Conservation (phyloP, 2,888 invertebrate genomes). For the Brachylomia viminalis region DNA sequence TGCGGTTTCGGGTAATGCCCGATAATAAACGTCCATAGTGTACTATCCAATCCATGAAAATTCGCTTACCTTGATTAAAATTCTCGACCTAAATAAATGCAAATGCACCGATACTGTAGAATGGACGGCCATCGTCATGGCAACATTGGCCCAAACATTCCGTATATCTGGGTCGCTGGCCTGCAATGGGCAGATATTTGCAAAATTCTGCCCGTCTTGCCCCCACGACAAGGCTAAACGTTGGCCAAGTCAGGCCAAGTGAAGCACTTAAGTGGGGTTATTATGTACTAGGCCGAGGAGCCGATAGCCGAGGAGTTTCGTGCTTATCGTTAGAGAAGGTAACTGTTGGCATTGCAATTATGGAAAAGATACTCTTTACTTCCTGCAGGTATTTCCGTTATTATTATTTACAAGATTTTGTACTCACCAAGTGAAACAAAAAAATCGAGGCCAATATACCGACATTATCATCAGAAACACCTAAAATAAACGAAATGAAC, state of each 20-base stretch:
- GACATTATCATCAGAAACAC: neutral
- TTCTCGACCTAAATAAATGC: conserved; percentile 56
- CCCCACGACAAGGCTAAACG: conserved; percentile 40
- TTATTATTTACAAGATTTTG: neutral
- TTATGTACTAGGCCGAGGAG: conserved; percentile 42
- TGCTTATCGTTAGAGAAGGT: conserved; percentile 10
- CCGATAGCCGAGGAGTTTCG: conserved; percentile 39
- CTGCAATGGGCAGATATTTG: conserved; percentile 65
- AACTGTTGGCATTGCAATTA: conserved; percentile 40
- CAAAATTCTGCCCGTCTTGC: conserved; percentile 70
- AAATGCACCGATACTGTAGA: conserved; percentile 58
- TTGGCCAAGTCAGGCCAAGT: conserved; percentile 34
- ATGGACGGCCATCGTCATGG: conserved; percentile 72
- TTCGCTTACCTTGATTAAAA: conserved; percentile 36
- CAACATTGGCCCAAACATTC: conserved; percentile 84
- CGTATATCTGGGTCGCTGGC: conserved; percentile 76
- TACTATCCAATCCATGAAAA: conserved; percentile 26
- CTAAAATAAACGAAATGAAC: neutral
- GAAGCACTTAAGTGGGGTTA: conserved; percentile 44
- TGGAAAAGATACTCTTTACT: neutral
- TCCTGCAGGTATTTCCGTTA: neutral
- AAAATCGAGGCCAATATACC: too few species aligned
- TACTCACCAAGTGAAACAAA: neutral
- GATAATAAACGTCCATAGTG: neutral
- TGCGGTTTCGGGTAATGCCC: neutral